Conservation (phyloP, 2,888 invertebrate genomes). For the Melangyna quadrimaculata region DNA sequence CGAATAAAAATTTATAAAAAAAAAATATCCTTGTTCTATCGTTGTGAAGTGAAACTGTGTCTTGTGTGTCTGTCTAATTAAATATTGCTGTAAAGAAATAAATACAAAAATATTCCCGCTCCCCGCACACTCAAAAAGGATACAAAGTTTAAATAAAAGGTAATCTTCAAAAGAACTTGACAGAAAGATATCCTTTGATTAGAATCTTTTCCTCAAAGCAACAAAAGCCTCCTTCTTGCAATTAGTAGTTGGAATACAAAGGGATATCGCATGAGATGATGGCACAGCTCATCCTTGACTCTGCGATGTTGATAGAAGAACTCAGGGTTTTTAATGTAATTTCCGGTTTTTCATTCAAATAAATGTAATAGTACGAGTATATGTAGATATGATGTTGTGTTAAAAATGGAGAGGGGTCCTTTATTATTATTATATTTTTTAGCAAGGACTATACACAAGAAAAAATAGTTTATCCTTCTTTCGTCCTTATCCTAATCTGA, state of each 20-base stretch:
- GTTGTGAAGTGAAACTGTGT: constrained; percentile 26
- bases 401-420: neutral
- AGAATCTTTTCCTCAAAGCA: constrained; percentile 42
- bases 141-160: constrained; percentile 57
- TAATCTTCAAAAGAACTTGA: constrained; percentile 57
- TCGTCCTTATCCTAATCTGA: constrained; percentile 20
- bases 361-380: constrained; percentile 33
- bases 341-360: constrained; percentile 57
- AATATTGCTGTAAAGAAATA: constrained; percentile 11
- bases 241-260: constrained; percentile 31
- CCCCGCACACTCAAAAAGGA: constrained; percentile 14
- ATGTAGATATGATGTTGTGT: neutral
- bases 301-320: constrained; percentile 1
- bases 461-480: neutral
- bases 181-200: constrained; percentile 51
- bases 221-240: constrained; percentile 13
- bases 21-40: neutral
- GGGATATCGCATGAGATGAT: constrained; percentile 27
- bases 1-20: constrained; percentile 16
- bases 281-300: neutral
- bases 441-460: constrained; percentile 31
- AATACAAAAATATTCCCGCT: neutral
- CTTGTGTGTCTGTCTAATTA: constrained; percentile 41
- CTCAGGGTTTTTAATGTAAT: constrained; percentile 63
- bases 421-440: constrained; percentile 7